Base-by-base conservation (phyloP, 2,888 invertebrate genomes). In the Noctua janthe region DNA sequence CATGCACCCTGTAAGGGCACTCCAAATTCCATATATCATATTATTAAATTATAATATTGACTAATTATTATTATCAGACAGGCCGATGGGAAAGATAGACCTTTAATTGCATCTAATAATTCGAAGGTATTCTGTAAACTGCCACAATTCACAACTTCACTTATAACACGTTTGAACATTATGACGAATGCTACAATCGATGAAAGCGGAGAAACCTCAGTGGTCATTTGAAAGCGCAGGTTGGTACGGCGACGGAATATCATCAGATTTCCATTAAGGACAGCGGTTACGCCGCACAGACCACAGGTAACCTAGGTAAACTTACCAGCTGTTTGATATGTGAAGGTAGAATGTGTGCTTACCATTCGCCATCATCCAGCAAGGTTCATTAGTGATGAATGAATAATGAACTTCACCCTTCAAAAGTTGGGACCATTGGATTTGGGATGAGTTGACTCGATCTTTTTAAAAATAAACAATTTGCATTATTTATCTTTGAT, bases 211-310 rank as follows among this genome's bases (percentile, higher is more conserved):
- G 76, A 87, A 89, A 87, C 59, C 71, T 67, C 66, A 6, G 29
- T 56, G 75, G 29, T 77, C 74, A 78, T 87, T 87, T 76, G 89
- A 82, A 89, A 89, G 87, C 80, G 71, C 66, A 73, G 82, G 51
- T 67, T 62, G 39, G 71, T 82, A 82, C 84, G 75, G 72, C 78
- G 39, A 51, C 59, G 47, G 80, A 81, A 79, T 87, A 78, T 64
- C 75, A 78, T 83, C 67, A 79, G 76, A 67, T 39, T 74, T 51
- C 35, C 39, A 79, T 84, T 79, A 76, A 75, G 73, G 80, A 70
- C 71, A 47, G 51, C 71, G 49, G n/a, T 35, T 13, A 64, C 70
- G 67, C 67, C 66, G n/a, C 17, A 17, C 47, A n/a, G 47, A n/a
- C 66, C 49, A 20, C 35, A 70, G 47, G 47, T n/a, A 17, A 69